Conservation (phyloP, 1,140 invertebrate genomes). For the Anadara kagoshimensis region DNA sequence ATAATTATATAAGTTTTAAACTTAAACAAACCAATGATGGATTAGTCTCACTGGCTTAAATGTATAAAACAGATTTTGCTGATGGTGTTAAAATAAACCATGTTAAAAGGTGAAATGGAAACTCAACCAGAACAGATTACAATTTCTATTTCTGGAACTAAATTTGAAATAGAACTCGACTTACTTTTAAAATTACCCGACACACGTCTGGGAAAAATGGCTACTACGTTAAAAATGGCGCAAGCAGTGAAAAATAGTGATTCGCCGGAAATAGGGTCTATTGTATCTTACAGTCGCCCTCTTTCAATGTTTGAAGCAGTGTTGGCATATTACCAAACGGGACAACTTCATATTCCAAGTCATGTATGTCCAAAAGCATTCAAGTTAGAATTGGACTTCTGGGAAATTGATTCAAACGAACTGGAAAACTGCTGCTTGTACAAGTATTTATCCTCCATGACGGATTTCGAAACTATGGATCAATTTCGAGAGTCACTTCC, state of each 20-base stretch:
- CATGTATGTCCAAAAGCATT: constrained; percentile 98
- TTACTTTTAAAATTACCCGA: constrained; percentile 1
- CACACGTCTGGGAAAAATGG: background rate
- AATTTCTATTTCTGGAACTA: background rate
- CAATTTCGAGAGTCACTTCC: background rate
- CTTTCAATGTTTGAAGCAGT: constrained; percentile 97
- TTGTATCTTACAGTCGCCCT: constrained; percentile 78
- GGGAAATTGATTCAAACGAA: background rate
- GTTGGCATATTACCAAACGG: constrained; percentile 98
- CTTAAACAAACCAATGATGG: too few species aligned
- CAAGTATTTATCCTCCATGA: constrained; percentile 5
- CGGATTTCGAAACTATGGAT: background rate
- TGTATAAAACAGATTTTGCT: too few species aligned
- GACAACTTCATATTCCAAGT: constrained; percentile 97
- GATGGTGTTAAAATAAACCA: too few species aligned
- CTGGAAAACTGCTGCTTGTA: constrained; percentile 6
- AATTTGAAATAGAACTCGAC: background rate
- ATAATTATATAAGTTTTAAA: too few species aligned
- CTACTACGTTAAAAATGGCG: background rate
- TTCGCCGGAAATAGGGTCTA: background rate
- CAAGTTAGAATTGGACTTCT: constrained; percentile 98
- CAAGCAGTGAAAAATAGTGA: background rate
- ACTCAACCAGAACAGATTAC: too few species aligned
- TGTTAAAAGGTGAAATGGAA: too few species aligned
- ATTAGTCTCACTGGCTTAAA: too few species aligned